Evolutionary conservation across 2,113 vertebrate genomes (phyloP).

Genomic region (Dryoscopus gambensis): DNA sequence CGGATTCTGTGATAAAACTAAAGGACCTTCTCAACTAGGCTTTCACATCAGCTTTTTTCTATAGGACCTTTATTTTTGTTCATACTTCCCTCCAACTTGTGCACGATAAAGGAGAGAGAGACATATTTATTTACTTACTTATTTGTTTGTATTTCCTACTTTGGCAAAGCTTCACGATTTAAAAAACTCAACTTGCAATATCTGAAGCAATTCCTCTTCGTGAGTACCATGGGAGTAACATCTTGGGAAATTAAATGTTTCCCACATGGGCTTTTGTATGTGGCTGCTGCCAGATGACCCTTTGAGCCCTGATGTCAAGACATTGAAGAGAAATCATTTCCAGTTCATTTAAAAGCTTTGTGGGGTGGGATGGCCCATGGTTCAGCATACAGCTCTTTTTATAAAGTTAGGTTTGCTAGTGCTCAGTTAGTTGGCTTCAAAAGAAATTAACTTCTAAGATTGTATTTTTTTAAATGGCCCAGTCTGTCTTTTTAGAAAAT

Average conservation of each 20-base stretch:
- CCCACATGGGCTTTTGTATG: background rate
- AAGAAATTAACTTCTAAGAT: background rate
- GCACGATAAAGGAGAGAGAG: background rate
- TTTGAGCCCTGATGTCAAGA: background rate
- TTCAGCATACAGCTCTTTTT: background rate
- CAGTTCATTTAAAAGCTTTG: slow-evolving; percentile 1
- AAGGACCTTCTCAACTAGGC: background rate
- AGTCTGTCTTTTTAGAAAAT: background rate
- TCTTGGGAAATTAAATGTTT: background rate
- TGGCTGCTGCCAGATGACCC: background rate
- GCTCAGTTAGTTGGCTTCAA: background rate
- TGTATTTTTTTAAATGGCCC: background rate
- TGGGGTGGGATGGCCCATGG: background rate
- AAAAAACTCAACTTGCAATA: background rate
- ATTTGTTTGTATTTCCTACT: background rate
- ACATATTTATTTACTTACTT: background rate
- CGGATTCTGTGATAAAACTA: background rate
- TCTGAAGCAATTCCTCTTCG: background rate
- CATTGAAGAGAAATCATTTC: background rate
- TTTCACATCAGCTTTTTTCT: background rate
- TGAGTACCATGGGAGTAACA: background rate
- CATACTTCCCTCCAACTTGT: background rate
- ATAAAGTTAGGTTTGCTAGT: background rate
- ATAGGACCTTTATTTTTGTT: background rate
- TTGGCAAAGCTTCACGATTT: background rate